Evolutionary conservation across 2,113 vertebrate genomes (phyloP).

Genomic region (Eudorcas thomsonii): DNA sequence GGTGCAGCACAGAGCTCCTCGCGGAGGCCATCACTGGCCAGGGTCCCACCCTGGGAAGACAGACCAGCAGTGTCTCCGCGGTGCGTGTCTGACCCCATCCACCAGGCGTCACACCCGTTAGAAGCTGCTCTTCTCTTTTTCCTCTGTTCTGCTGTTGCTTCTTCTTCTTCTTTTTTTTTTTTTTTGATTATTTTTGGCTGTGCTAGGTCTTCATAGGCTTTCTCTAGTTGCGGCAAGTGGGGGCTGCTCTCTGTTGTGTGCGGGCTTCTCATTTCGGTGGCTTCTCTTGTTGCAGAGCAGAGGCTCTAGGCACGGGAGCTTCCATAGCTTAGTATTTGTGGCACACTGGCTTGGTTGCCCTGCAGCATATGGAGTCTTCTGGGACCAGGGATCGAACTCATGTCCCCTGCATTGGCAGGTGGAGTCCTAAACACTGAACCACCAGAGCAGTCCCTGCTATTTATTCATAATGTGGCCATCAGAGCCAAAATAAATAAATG

Average conservation of each 20-base stretch:
- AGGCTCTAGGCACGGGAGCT: neutral
- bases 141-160: neutral
- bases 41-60: fast-evolving
- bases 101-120: neutral
- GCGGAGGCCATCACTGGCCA: too few species aligned
- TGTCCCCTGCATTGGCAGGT: neutral
- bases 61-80: fast-evolving
- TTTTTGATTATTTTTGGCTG: neutral
- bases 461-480: neutral
- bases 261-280: neutral
- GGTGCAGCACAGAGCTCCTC: neutral
- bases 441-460: neutral
- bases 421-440: neutral
- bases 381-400: neutral
- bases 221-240: neutral
- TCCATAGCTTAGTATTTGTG: neutral
- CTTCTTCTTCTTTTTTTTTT: fast-evolving
- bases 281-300: neutral
- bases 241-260: neutral
- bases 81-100: neutral
- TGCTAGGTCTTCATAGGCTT: neutral
- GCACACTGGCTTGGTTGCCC: neutral
- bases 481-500: neutral
- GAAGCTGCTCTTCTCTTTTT: neutral
- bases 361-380: neutral